Base-by-base conservation (phyloP, 2,888 invertebrate species). In the Melanostoma mellinum region DNA sequence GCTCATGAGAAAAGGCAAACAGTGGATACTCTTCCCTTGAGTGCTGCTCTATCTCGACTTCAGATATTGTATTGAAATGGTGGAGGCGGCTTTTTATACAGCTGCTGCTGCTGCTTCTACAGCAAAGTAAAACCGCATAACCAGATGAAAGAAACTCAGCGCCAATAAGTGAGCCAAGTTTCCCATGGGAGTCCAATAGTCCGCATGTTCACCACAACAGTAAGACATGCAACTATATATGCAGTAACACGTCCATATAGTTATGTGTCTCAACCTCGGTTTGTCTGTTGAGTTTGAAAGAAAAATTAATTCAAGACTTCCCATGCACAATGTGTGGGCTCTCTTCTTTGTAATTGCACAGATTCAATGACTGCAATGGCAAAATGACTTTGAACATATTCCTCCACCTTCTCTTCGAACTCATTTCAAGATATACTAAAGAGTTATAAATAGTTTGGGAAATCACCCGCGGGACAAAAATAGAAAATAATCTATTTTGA, bases 121-220 rank as follows among this genome's bases (percentile, higher is more conserved):
- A 38, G 35, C 32, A n/a, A 55, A 74, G 78, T 36, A 46, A 69
- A 63, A 50, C 48, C 20, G 46, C 73, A 20, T 20, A 55, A 82
- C 46, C 32, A 84, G 69, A 84, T 78, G 78, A 84, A 84, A 78
- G 84, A 84, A 84, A 78, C 60, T 60, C 78, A 61, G 74, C 82
- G 82, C 58, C 78, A 65, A 75, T 84, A 84, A 84, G 74, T 65
- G 82, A 84, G 73, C 73, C 73, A 53, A 71, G 74, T 74, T 71
- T 84, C 84, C 68, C 74, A 74, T 69, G 74, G 67, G 74, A 69
- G 78, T 36, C 35, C 32, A 35, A 10, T 10, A 32, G 58, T 9
- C 58, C 32, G 42, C 9, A 63, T 46, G 46, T 46, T 67, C 35
- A 48, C 72, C 50, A 40, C 65, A 58, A 4, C 58, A 53, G 44